A percentile compares a stretch with the other conserved stretches of the same genome.
These are phyloP conservation scores for Anableps anableps DNA, from an alignment of 2,797 vertebrate genomes.

Conservation along the genomic window DNA sequence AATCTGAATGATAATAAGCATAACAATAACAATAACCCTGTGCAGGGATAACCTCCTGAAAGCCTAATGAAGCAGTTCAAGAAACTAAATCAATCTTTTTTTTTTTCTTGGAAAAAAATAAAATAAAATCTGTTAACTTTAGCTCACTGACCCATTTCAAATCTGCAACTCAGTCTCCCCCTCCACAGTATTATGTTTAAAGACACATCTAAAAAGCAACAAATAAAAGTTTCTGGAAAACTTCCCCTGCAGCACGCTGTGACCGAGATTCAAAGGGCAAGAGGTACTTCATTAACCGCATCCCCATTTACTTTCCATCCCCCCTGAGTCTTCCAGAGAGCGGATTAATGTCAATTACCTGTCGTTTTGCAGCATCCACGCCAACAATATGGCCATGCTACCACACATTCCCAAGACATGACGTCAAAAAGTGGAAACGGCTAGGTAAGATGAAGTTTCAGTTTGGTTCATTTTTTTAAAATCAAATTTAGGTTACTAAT, in stretches of 20 bases:
- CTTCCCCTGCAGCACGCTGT: slow-evolving; percentile 69
- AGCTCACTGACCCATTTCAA: background rate
- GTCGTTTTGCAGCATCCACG: slow-evolving; percentile 69
- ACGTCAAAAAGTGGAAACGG: background rate
- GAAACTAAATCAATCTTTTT: slow-evolving; percentile 53
- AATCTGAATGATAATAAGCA: slow-evolving; percentile 73
- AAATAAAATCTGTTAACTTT: background rate
- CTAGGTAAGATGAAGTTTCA: background rate
- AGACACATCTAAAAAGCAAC: slow-evolving; percentile 42
- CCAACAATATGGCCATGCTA: slow-evolving; percentile 39
- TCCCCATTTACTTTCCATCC: slow-evolving; percentile 73
- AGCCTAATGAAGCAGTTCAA: slow-evolving; percentile 15
- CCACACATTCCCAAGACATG: background rate
- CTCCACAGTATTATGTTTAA: slow-evolving; percentile 15
- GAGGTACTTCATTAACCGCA: slow-evolving; percentile 79
- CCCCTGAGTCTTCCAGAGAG: slow-evolving; percentile 70
- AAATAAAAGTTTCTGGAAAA: slow-evolving; percentile 65
- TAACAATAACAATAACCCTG: slow-evolving; percentile 27
- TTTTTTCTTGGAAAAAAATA: slow-evolving; percentile 41
- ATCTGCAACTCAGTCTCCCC: background rate
- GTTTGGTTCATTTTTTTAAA: background rate
- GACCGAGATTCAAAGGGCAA: slow-evolving; percentile 77
- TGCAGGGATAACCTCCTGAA: background rate
- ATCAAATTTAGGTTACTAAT: background rate
- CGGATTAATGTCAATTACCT: slow-evolving; percentile 80